These are phyloP conservation scores for Cantharis lateralis DNA, from an alignment of 2,888 invertebrate species.

Conservation along the genomic window DNA sequence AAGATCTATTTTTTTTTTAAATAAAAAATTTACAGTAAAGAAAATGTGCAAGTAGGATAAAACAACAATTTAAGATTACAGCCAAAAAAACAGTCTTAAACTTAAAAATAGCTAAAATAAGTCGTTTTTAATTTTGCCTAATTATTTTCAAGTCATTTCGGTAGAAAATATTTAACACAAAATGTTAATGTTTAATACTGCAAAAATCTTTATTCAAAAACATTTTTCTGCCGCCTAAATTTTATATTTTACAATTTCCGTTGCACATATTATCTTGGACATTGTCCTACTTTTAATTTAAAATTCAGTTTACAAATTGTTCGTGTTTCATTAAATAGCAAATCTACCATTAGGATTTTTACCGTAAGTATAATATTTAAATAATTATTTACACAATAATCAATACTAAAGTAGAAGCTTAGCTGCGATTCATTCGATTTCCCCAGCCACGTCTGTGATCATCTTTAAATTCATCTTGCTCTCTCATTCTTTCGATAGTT, in stretches of 20 bases:
- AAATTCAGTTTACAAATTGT: neutral
- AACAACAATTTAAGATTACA: no score
- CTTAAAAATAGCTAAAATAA: no score
- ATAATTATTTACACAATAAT: neutral
- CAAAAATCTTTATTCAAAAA: neutral
- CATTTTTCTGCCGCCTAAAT: neutral
- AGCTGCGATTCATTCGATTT: slow-evolving; percentile 80
- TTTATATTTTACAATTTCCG: neutral
- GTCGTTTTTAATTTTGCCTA: no score
- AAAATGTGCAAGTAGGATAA: no score
- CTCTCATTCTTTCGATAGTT: slow-evolving; percentile 66
- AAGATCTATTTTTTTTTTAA: no score
- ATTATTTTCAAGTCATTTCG: no score
- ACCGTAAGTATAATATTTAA: neutral
- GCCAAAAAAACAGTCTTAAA: no score
- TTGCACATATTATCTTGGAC: neutral
- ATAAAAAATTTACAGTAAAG: no score
- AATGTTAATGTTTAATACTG: neutral
- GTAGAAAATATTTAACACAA: no score
- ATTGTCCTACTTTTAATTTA: neutral
- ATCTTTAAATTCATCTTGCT: slow-evolving; percentile 88
- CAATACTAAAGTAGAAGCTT: slow-evolving; percentile 40
- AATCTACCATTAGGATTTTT: neutral
- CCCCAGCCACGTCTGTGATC: slow-evolving; percentile 87
- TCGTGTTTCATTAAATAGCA: neutral